These are phyloP conservation scores for Hoplodrina ambigua DNA, from an alignment of 2,888 invertebrate genomes.

Conservation along the genomic window DNA sequence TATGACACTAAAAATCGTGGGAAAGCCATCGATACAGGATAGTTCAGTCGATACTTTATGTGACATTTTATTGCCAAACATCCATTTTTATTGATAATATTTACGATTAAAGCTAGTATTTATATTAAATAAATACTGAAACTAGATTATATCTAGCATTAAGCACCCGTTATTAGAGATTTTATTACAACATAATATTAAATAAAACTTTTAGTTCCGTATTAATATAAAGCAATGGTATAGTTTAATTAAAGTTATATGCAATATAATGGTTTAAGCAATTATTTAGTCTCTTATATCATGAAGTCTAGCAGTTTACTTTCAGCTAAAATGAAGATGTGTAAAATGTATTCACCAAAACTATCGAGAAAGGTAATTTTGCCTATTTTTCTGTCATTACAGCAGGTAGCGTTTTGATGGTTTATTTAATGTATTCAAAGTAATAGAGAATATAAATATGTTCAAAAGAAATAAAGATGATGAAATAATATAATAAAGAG, in stretches of 20 bases:
- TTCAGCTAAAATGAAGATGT: slow-evolving; percentile 19
- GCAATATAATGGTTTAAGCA: slow-evolving; percentile 44
- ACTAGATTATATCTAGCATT: slow-evolving; percentile 41
- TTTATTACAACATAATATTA: slow-evolving; percentile 45
- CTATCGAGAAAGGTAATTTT: no score
- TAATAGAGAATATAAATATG: no score
- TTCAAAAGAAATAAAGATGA: no score
- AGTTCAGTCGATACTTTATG: slow-evolving; percentile 8
- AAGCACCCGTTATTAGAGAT: slow-evolving; percentile 40
- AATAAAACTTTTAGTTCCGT: slow-evolving; percentile 48
- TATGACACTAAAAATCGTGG: slow-evolving; percentile 32
- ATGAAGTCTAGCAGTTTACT: slow-evolving; percentile 5
- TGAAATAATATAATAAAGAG: no score
- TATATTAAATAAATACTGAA: slow-evolving; percentile 48
- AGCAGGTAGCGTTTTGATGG: no score
- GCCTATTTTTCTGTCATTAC: no score
- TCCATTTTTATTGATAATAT: slow-evolving; percentile 43
- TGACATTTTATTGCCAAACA: slow-evolving; percentile 30
- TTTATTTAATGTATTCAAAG: no score
- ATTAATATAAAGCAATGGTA: slow-evolving; percentile 48
- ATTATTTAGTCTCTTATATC: slow-evolving; percentile 38
- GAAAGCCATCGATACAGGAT: slow-evolving; percentile 15
- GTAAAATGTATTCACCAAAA: background rate
- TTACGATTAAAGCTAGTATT: slow-evolving; percentile 35
- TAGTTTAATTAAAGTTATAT: slow-evolving; percentile 59